Base-by-base conservation (phyloP, 2,113 vertebrate genomes). In the Etia nguti region DNA sequence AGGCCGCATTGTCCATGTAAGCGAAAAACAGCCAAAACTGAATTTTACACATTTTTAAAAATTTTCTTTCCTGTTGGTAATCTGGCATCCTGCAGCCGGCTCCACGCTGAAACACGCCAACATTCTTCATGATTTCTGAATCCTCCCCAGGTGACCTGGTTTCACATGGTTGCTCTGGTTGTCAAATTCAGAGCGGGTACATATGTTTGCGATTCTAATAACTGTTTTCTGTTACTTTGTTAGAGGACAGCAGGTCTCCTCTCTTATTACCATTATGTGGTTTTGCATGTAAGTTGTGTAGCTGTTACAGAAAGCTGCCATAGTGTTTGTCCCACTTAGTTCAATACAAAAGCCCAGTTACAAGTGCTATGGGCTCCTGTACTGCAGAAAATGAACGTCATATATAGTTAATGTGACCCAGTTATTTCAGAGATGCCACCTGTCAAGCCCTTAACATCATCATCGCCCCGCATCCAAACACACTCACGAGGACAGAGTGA, bases 341-440 rank as follows among this genome's bases (percentile, higher is more conserved):
- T 34, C 36, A 80, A 82, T 12, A 80, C 85, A 56, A 90, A 92
- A 89, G 54, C 18, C 31, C 43, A 18, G 24, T 50, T 29, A 48
- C 16, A 5, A 29, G n/a, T 7, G 24, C 41, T 46, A 60, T 46
- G 59, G 60, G 82, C 84, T 70, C 65, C 81, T 62, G 82, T 38
- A 36, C 31, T 31, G 55, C 13, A 65, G 80, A 89, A 79, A 90
- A 81, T 29, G 3, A 81, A 26, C 31, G 20, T 88, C 75, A 91
- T 90, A 50, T 83, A 92, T 90, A 85, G 57, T 93, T 87, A 89
- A 90, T 90, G 81, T 90, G 88, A 92, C 90, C 89, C 84, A 92
- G 41, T 89, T 91, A 48, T 31, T 50, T 31, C 70, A 77, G 70
- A 77, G 81, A 80, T 48, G 50, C 50, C 60, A 79, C 36, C 65